A percentile compares a stretch with the other conserved stretches of the same genome.
Conservation (phyloP, 2,797 vertebrate species). For the Coregonus sp. region DNA sequence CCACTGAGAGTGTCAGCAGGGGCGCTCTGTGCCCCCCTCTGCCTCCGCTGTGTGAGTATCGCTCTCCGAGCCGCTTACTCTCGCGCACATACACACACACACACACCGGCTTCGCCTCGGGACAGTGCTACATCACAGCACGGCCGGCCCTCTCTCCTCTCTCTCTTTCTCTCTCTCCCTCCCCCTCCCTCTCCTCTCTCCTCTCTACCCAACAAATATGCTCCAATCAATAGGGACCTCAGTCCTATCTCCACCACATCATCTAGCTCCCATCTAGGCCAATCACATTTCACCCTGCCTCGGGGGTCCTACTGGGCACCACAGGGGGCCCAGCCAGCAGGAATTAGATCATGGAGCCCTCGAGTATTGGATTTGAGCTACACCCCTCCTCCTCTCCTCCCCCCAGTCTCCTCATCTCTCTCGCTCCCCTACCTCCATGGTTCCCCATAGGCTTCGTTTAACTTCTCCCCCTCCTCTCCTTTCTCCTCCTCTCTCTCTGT, state of each 20-base stretch:
- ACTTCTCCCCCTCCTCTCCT: neutral
- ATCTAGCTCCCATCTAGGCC: constrained; percentile 24
- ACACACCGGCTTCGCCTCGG: constrained; percentile 6
- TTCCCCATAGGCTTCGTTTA: neutral
- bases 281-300: constrained; percentile 41
- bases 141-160: neutral
- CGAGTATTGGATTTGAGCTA: constrained; percentile 41
- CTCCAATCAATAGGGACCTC: neutral
- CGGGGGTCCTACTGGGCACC: neutral
- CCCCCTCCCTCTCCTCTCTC: neutral
- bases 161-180: neutral
- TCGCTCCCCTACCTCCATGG: neutral
- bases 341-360: constrained; percentile 56
- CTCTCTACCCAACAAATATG: neutral
- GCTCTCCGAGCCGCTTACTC: constrained; percentile 53
- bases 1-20: constrained; percentile 58
- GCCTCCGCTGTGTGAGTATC: constrained; percentile 57
- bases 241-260: neutral
- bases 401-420: neutral
- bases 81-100: constrained; percentile 32
- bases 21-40: constrained; percentile 56
- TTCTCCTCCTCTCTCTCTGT: neutral
- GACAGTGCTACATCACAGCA: neutral
- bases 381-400: neutral
- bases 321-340: constrained; percentile 29